Evolutionary conservation across 53 echinoderm and acorn worm species (phyloP), one percentile per base, ranked within the genome.

Genomic region (Apostichopus leukothele): DNA sequence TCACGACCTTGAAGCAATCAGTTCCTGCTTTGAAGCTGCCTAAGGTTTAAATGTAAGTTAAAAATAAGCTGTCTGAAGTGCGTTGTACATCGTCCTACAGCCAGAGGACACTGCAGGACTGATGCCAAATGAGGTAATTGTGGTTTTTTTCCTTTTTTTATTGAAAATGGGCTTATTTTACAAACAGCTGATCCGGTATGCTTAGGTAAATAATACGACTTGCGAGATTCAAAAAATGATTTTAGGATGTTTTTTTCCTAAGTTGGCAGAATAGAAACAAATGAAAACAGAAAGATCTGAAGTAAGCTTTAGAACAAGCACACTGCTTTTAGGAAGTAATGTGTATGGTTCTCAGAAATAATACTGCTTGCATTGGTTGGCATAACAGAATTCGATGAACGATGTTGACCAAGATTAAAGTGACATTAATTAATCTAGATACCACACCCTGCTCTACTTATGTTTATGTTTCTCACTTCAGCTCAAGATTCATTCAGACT

Each of bases 51-150:
- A 79, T 79, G 79, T 79, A 79, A 79, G 79, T 50, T 50, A 79
- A 79, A 79, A 79, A 79, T 79, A 79, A 79, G 79, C 79, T 79
- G 79, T 79, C 79, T 79, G 79, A 79, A 79, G 79, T 79, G 79
- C 53, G 51, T 79, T 79, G 51, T 79, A n/a, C 79, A 79, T 79
- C 79, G 51, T 19, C 79, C 79, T 79, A 79, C 10, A 53, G 51
- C 53, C 39, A 39, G 39, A 13, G 79, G 5, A 11, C 50, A 51
- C 51, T 53, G 12, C 51, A 79, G 79, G 79, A 53, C 51, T 79
- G 52, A 79, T 79, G 79, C 52, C n/a, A 52, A 27, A 79, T 79
- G 79, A 79, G 79, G 79, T 79, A 79, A 79, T 79, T 51, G 53
- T 53, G 79, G 79, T 79, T 79, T n/a, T 78, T 61, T 61, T 61